These are phyloP conservation scores for Propsilocerus akamusi DNA, from an alignment of 1,140 invertebrate genomes.

Conservation along the genomic window DNA sequence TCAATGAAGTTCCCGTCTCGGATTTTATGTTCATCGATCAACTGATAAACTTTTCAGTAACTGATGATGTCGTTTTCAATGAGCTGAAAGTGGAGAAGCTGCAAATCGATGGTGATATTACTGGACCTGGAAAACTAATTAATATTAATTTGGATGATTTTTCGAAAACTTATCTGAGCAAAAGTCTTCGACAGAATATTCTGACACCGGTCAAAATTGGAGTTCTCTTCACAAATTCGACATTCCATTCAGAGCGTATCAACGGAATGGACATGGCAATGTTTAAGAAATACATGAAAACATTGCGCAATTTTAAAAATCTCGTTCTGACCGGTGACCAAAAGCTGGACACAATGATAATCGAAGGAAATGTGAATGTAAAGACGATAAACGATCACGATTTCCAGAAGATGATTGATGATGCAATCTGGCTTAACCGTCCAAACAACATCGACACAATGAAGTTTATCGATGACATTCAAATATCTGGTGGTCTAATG, in stretches of 20 bases:
- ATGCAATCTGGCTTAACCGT: slow-evolving; percentile 19
- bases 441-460: slow-evolving; percentile 14
- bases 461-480: slow-evolving; percentile 6
- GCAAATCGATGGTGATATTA: slow-evolving; percentile 12
- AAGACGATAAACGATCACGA: slow-evolving; percentile 9
- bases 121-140: slow-evolving; percentile 9
- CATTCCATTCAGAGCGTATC: slow-evolving; percentile 5
- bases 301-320: not conserved
- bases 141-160: slow-evolving; percentile 14
- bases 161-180: slow-evolving; percentile 12
- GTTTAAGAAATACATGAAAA: slow-evolving; percentile 5
- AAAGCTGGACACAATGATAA: not conserved
- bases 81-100: slow-evolving; percentile 11
- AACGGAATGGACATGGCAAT: slow-evolving; percentile 5
- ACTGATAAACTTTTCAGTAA: slow-evolving; percentile 8
- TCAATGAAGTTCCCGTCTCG: slow-evolving; percentile 12
- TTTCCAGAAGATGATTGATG: slow-evolving; percentile 13
- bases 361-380: slow-evolving; percentile 10
- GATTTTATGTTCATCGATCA: slow-evolving; percentile 10
- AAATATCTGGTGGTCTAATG: not conserved
- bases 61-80: slow-evolving; percentile 7
- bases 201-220: slow-evolving; percentile 8
- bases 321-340: not conserved
- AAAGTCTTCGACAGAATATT: slow-evolving; percentile 14
- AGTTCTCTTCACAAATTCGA: slow-evolving; percentile 4